Evolutionary conservation across 2,888 invertebrate genomes (phyloP).

Genomic region (Rotaria socialis): DNA sequence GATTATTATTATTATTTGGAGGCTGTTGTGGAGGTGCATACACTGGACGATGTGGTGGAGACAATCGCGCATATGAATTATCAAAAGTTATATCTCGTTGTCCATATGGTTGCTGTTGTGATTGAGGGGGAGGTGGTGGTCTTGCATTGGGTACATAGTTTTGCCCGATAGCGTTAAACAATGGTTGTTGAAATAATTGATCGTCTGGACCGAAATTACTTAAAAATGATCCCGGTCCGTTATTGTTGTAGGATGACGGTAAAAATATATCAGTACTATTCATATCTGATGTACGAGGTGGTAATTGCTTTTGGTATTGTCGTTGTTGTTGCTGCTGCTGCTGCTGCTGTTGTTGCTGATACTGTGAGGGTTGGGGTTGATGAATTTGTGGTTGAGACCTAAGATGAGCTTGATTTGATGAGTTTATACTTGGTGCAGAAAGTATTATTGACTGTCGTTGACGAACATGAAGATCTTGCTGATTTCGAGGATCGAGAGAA

Average conservation of each 20-base stretch:
- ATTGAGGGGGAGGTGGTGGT: neutral
- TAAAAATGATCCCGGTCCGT: neutral
- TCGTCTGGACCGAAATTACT: neutral
- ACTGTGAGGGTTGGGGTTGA: too few relatives aligned
- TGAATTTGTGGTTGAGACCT: too few relatives aligned
- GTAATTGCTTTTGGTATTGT: neutral
- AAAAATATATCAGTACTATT: slow-evolving; percentile 7
- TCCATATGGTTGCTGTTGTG: neutral
- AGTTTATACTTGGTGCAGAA: slow-evolving; percentile 6
- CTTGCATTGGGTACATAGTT: neutral
- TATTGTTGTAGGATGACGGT: neutral
- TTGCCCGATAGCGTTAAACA: neutral
- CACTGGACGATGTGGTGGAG: neutral
- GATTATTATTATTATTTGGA: neutral
- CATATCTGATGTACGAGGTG: neutral
- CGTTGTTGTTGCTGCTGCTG: neutral
- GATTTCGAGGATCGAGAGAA: neutral
- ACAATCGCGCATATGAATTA: neutral
- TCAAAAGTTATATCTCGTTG: neutral
- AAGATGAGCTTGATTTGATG: neutral
- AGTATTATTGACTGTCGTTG: neutral
- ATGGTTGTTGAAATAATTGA: slow-evolving; percentile 9
- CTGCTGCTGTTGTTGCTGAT: too few relatives aligned
- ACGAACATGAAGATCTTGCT: neutral
- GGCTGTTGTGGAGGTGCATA: neutral